phyloP scores from a whole-genome alignment of 23 tunicate genomes.

The Clavelina lepadiformis region DNA sequence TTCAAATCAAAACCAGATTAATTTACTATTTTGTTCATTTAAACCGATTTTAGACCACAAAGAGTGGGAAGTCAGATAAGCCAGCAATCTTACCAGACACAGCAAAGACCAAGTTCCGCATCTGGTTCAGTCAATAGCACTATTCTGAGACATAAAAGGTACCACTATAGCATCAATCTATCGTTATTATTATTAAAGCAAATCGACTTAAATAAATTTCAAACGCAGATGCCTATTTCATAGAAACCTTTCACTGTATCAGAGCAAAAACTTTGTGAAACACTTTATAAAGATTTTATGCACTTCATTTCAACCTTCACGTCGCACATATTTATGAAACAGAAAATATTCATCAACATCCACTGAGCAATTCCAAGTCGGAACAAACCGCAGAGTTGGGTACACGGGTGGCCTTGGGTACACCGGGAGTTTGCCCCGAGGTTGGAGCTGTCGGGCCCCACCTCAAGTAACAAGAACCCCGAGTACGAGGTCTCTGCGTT shows the following conservation, averaged over 20 bases:
- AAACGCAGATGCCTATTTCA: not conserved
- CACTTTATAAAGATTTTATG: no score
- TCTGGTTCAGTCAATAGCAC: constrained; percentile 44
- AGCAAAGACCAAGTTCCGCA: constrained; percentile 41
- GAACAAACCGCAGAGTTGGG: no score
- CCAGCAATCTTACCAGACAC: constrained; percentile 43
- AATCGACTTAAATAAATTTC: not conserved
- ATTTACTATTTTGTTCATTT: not conserved
- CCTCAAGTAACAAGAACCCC: constrained; percentile 35
- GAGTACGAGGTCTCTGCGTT: constrained; percentile 28
- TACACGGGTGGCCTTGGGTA: constrained; percentile 9
- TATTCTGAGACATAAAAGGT: constrained; percentile 34
- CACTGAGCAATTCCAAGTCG: no score
- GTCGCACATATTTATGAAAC: no score
- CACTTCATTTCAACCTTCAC: no score
- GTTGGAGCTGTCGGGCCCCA: constrained; percentile 21
- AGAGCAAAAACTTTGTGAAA: not conserved
- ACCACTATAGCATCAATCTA: not conserved
- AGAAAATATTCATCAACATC: constrained; percentile 36
- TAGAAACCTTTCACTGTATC: not conserved
- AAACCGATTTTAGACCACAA: not conserved
- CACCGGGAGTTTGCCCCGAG: constrained; percentile 23
- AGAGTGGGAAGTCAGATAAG: constrained; percentile 33
- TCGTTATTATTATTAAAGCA: not conserved
- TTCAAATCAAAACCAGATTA: no score